A percentile compares a stretch with the other conserved stretches of the same genome.
Evolutionary conservation across 2,113 vertebrate species (phyloP).

Genomic region (Lynx canadensis): DNA sequence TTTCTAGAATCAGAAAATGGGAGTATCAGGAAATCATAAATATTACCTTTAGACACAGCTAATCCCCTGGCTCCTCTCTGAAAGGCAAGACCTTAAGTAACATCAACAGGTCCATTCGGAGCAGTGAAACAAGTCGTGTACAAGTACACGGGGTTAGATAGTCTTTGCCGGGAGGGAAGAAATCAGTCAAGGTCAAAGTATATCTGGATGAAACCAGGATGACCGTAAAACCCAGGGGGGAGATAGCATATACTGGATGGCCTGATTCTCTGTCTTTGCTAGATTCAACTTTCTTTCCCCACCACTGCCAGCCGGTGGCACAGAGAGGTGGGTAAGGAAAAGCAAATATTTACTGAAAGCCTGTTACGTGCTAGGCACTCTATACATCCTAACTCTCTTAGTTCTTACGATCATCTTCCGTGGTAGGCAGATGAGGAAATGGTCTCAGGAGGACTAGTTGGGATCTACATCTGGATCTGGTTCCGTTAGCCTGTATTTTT

Average conservation of each 20-base stretch:
- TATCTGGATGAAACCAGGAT: neutral
- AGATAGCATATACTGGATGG: too few relatives aligned
- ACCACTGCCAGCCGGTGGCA: neutral
- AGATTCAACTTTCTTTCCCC: neutral
- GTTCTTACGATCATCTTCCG: neutral
- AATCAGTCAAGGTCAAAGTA: neutral
- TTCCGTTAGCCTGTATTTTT: neutral
- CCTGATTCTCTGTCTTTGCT: neutral
- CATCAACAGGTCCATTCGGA: neutral
- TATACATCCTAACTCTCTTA: neutral
- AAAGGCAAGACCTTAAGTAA: neutral
- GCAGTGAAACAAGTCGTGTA: neutral
- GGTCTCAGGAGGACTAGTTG: neutral
- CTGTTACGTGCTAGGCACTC: neutral
- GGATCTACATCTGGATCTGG: neutral
- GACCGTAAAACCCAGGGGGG: neutral
- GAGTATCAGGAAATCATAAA: neutral
- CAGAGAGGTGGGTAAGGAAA: neutral
- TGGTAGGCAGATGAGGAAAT: neutral
- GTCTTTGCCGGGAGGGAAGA: neutral
- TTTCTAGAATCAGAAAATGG: constrained; percentile 15
- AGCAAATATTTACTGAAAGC: neutral
- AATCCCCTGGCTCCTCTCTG: neutral
- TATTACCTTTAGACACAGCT: neutral
- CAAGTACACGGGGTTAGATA: neutral